phyloP scores from a whole-genome alignment of 1,140 invertebrate genomes.

The Calliphora vicina region DNA sequence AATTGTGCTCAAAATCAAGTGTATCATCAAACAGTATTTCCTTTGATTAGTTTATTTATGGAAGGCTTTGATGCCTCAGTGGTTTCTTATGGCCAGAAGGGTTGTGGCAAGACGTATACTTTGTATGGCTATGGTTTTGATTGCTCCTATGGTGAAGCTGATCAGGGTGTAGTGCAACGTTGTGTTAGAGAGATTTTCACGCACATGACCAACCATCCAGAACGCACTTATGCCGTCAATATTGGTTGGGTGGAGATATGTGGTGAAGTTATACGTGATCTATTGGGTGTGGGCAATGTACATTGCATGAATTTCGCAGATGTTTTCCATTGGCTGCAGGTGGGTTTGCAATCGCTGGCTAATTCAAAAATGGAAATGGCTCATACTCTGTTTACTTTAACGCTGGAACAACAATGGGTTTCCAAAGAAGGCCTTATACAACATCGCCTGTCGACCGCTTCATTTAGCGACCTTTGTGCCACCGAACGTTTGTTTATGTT shows the following conservation, averaged over 20 bases:
- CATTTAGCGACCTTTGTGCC: constrained; percentile 73
- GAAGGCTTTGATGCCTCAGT: constrained; percentile 79
- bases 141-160: constrained; percentile 73
- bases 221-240: constrained; percentile 69
- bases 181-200: constrained; percentile 78
- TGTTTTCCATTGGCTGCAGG: constrained; percentile 67
- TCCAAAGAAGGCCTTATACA: constrained; percentile 63
- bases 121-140: constrained; percentile 78
- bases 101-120: constrained; percentile 81
- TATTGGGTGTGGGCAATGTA: constrained; percentile 67
- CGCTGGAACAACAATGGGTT: constrained; percentile 74
- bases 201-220: constrained; percentile 69
- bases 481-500: constrained; percentile 67
- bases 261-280: constrained; percentile 66
- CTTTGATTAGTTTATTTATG: constrained; percentile 70
- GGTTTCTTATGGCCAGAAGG: constrained; percentile 79
- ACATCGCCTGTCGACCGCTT: constrained; percentile 72
- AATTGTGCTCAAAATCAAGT: constrained; percentile 64
- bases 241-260: constrained; percentile 74
- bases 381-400: constrained; percentile 74
- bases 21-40: constrained; percentile 63
- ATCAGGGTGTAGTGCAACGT: constrained; percentile 79
- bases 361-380: constrained; percentile 42
- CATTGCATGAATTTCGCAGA: constrained; percentile 66
- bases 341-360: constrained; percentile 62